Base-by-base conservation (phyloP, 2,797 vertebrate genomes). In the Bucorvus abyssinicus region DNA sequence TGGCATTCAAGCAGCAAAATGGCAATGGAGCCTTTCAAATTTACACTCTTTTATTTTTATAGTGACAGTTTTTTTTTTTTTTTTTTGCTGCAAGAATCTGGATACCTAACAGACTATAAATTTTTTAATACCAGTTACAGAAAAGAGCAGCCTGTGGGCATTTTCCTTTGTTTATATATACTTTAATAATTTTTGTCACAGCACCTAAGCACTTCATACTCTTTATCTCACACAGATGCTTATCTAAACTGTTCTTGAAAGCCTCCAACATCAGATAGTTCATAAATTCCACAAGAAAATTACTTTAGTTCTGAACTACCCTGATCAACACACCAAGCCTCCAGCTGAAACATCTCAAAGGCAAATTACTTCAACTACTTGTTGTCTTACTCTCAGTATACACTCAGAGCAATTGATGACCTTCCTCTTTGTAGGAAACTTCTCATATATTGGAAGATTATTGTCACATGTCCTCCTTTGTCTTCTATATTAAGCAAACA, bases 211-310 rank as follows among this genome's bases (percentile, higher is more conserved):
- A 73, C 60, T 89, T 89, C 68, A 83, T 76, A 74, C 49, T 90
- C 77, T 24, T 84, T 79, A 74, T 65, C 61, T 78, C 24, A 59
- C 77, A 75, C 61, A 91, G 61, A 91, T 55, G 18, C 23, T 88
- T 75, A 78, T 64, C 86, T 88, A 73, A 90, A 61, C 78, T 53
- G n/a, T 67, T 95, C 64, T 82, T 76, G 74, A 94, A 91, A 84
- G 67, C 30, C 34, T 88, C 42, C 47, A 90, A 86, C 70, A 71
- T 17, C n/a, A 71, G 9, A 29, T 8, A 52, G 67, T 88, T 91
- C n/a, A 79, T 34, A 89, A 90, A 82, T 56, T 52, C 63, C 77
- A 59, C 18, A 71, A 32, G 83, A 94, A 91, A 76, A 79, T 73
- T 59, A 74, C 20, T 60, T 55, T 20, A 68, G 49, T 36, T 84